Conservation (phyloP, 2,113 vertebrate genomes). For the Lichenostomus cassidix region DNA sequence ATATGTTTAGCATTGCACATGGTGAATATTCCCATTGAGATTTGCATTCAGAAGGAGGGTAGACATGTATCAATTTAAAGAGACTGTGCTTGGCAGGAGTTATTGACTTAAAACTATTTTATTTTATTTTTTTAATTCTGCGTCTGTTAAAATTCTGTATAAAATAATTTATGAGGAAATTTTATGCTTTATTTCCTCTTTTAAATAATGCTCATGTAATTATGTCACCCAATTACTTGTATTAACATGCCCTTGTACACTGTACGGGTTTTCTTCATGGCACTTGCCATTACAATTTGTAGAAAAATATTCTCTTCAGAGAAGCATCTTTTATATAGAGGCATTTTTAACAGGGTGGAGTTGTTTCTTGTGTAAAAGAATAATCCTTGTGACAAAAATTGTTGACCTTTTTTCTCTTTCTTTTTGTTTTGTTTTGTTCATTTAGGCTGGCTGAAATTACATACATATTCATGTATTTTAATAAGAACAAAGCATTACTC, state of each 20-base stretch:
- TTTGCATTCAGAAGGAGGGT: not conserved
- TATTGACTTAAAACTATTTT: not conserved
- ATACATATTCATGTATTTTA: constrained; percentile 81
- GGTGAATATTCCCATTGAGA: not conserved
- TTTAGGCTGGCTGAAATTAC: constrained; percentile 79
- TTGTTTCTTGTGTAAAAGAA: constrained; percentile 8
- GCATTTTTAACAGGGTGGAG: not conserved
- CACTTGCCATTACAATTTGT: not conserved
- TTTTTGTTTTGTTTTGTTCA: constrained; percentile 71
- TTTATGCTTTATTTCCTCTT: constrained; percentile 29
- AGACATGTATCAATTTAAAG: not conserved
- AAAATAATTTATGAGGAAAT: not conserved
- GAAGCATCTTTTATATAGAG: not conserved
- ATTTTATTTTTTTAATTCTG: not conserved
- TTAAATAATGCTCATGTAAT: constrained; percentile 8
- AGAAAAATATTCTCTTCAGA: not conserved
- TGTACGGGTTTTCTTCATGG: not conserved
- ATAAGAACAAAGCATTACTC: constrained; percentile 75
- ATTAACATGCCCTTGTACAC: not conserved
- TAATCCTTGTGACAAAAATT: constrained; percentile 39
- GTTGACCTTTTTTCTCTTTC: constrained; percentile 70
- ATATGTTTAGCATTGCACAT: not conserved
- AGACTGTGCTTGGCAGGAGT: not conserved
- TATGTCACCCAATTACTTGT: not conserved
- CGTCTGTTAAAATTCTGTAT: not conserved